Base-by-base conservation (phyloP, 2,888 invertebrate species). In the Acanthacorydalis orientalis region DNA sequence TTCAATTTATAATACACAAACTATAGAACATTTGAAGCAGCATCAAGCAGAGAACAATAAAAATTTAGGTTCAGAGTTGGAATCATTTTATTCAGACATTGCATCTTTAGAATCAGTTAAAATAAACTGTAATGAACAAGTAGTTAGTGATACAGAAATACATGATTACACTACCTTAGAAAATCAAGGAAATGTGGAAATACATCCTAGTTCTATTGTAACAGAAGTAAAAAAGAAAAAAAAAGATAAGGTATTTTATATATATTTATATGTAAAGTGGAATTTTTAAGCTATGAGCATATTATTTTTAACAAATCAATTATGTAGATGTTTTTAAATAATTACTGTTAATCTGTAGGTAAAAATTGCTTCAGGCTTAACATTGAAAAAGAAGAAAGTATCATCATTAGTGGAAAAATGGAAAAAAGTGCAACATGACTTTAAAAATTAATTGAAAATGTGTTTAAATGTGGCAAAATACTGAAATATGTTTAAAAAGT, bases 371-470 rank as follows among this genome's bases (percentile, higher is more conserved):
- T 65, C 68, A 45, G 75, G 75, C n/a, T 64, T 79, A 38, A 67
- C 76, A 4, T 68, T 80, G 63, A 80, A 80, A 61, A 80, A 79
- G 59, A 80, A 80, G 58, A 77, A 77, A 51, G 77, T 81, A 32
- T 75, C 79, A 2, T 73, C 75, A 40, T 66, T 81, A 58, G 80
- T 82, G 1, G 77, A 79, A 47, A 81, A 81, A 55, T 82, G 82
- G 82, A 78, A 80, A 61, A 76, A 75, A 56, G 77, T 78, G 40
- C 78, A 80, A 59, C 70, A 73, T 52, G 72, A 74, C 54, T 62
- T 59, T 48, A 37, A 47, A 43, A 14, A 32, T 9, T 33, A 8
- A 44, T 12, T 12, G 32, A 33, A 14, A 14, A 41, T 16, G 7
- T 41, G 14, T 41, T 6, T 41, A 16, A 41, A 14, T 41, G 12